Percentiles rank a stretch among this genome's conserved stretches.
Evolutionary conservation across 2,797 vertebrate genomes (phyloP).

Genomic region (Picus viridis): DNA sequence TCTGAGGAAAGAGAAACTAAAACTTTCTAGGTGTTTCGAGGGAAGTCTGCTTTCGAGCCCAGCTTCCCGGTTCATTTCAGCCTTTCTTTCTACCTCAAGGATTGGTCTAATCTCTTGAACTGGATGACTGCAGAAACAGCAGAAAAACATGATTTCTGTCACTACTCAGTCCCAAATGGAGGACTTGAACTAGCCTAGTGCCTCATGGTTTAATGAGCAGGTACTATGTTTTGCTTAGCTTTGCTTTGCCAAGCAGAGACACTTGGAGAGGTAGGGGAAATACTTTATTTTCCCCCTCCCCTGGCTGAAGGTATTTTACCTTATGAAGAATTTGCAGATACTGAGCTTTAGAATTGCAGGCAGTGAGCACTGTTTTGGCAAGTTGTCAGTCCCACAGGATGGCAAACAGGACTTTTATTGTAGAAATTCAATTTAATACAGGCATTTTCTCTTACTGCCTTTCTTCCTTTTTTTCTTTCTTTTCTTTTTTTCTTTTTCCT

Average conservation of each 20-base stretch:
- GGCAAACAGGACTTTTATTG: slow-evolving; percentile 48
- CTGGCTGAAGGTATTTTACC: neutral
- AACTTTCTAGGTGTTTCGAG: slow-evolving; percentile 75
- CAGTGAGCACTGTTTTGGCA: slow-evolving; percentile 40
- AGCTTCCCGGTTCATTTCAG: neutral
- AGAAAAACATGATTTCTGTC: slow-evolving; percentile 29
- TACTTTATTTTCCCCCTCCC: neutral
- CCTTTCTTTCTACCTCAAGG: slow-evolving; percentile 5
- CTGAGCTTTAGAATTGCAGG: slow-evolving; percentile 15
- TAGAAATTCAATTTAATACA: slow-evolving; percentile 46
- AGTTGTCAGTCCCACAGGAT: slow-evolving; percentile 28
- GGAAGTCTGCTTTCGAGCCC: slow-evolving; percentile 41
- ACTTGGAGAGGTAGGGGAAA: neutral
- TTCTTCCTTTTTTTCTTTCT: neutral
- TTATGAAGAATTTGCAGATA: slow-evolving; percentile 15
- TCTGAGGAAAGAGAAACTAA: slow-evolving; percentile 77
- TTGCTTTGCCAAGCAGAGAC: neutral
- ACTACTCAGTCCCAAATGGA: neutral
- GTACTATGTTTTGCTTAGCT: neutral
- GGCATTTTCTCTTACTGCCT: neutral
- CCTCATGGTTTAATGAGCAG: slow-evolving; percentile 5
- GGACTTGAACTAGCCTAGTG: neutral
- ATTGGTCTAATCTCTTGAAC: neutral
- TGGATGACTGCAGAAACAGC: neutral
- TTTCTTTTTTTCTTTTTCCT: too few species aligned